Conservation (phyloP, 2,113 vertebrate genomes). For the Petrocephalus microphthalmus region DNA sequence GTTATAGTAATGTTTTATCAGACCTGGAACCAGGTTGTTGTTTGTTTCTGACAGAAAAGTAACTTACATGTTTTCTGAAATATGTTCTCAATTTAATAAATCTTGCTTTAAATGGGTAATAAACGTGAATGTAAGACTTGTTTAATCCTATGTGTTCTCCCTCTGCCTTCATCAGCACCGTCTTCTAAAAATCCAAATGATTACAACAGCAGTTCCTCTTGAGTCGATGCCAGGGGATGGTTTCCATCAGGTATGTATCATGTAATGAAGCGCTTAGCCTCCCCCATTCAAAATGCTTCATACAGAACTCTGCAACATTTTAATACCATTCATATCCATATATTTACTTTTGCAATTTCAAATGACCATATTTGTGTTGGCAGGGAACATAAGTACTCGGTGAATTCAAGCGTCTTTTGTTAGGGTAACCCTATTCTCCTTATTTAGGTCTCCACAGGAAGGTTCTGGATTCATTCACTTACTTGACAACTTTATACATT, state of each 20-base stretch:
- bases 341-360: not conserved
- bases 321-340: not conserved
- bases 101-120: not conserved
- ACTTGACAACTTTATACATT: not conserved
- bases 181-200: not conserved
- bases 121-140: not conserved
- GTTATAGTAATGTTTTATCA: not conserved
- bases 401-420: not conserved
- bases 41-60: not conserved
- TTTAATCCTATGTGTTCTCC: not conserved
- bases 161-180: not conserved
- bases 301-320: not conserved
- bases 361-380: not conserved
- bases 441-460: not conserved
- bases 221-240: not conserved
- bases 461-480: not conserved
- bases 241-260: not conserved
- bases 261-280: not conserved
- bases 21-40: not conserved
- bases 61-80: not conserved
- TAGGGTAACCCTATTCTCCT: not conserved
- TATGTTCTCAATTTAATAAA: not conserved
- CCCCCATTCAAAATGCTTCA: not conserved
- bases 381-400: not conserved
- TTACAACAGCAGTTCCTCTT: not conserved